Conservation (phyloP, 2,797 vertebrate species). For the Sebastes hubbsi region DNA sequence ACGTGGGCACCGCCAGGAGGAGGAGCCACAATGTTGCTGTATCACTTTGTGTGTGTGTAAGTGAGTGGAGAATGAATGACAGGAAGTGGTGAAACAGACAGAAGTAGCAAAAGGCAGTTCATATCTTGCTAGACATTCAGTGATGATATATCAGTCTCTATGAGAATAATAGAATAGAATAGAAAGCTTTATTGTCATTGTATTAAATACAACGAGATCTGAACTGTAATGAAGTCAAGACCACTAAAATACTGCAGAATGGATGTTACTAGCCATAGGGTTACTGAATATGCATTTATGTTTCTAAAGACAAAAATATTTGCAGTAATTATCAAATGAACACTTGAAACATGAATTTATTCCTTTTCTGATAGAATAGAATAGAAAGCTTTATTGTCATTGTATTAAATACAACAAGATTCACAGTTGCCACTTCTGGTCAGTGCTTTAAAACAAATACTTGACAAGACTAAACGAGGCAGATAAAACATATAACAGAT, state of each 20-base stretch:
- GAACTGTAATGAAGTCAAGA: neutral
- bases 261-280: constrained; percentile 51
- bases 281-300: constrained; percentile 71
- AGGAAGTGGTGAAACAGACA: neutral
- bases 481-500: too few species aligned
- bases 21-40: constrained; percentile 50
- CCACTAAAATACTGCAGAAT: constrained; percentile 41
- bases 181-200: too few species aligned
- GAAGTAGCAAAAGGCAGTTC: neutral
- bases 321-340: constrained; percentile 64
- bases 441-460: too few species aligned
- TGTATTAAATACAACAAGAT: too few species aligned
- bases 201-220: too few species aligned
- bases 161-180: neutral
- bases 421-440: too few species aligned
- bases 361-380: constrained; percentile 20
- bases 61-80: neutral
- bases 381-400: too few species aligned
- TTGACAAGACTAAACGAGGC: too few species aligned
- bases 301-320: constrained; percentile 48
- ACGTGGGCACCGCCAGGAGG: constrained; percentile 47
- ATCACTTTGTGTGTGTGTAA: constrained; percentile 5
- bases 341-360: constrained; percentile 56
- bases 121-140: neutral
- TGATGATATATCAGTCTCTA: neutral